Conservation (phyloP, 2,113 vertebrate genomes). For the Aspiorhynchus laticeps region DNA sequence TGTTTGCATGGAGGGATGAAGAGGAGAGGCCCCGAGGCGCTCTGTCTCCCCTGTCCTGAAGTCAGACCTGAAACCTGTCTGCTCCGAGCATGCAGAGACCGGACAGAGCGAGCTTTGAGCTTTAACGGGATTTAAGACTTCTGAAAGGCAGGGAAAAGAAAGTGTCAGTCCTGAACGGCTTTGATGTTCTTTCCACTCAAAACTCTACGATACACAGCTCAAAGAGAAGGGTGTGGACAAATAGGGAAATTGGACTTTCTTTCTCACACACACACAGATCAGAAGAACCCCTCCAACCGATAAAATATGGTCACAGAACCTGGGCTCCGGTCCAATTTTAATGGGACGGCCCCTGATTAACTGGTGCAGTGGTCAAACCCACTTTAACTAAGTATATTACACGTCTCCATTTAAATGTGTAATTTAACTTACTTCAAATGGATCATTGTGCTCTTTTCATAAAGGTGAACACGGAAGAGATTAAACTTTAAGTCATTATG, state of each 20-base stretch:
- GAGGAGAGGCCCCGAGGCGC: conserved; percentile 11
- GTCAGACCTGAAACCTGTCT: conserved; percentile 36
- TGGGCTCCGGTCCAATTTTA: conserved; percentile 55
- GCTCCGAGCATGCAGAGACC: conserved; percentile 5
- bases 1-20: conserved; percentile 15
- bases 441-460: conserved; percentile 65
- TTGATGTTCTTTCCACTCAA: conserved; percentile 38
- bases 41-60: conserved; percentile 17
- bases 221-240: conserved; percentile 33
- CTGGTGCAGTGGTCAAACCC: conserved; percentile 54
- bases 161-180: conserved; percentile 31
- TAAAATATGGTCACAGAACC: conserved; percentile 41
- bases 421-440: conserved; percentile 67
- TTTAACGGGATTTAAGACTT: conserved; percentile 47
- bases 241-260: conserved; percentile 1
- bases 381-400: conserved; percentile 66
- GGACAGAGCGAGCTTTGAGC: too few species aligned
- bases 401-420: conserved; percentile 68
- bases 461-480: conserved; percentile 57
- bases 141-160: conserved; percentile 8
- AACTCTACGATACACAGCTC: conserved; percentile 29
- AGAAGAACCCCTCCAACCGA: not conserved
- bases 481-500: conserved; percentile 70
- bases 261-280: not conserved
- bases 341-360: conserved; percentile 59